Evolutionary conservation across 2,888 invertebrate species (phyloP), one percentile per base, ranked within the genome.

Genomic region (Apodemia duryi): DNA sequence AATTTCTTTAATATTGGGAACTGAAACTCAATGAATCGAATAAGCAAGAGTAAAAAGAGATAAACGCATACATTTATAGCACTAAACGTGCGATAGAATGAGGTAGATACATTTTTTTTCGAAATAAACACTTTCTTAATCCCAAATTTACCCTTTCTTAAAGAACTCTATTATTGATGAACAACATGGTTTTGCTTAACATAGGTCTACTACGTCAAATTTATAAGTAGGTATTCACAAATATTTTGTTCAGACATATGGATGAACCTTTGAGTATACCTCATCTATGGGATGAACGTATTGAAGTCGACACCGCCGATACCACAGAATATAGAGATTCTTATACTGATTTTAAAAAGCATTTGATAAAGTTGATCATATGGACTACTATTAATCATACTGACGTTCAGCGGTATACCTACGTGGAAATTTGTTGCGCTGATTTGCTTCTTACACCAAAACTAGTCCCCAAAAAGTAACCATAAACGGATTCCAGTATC

Each of bases 171-270:
- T 51, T 51, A 49, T 49, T n/a, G 60, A 29, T n/a, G 49, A 60
- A 46, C 60, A 64, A 46, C 46, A 64, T 11, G 46, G 63, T 43
- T 64, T 64, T 41, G 57, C 57, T 1, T 29, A 64, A 13, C 9
- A 29, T 29, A 32, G 21, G 3, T 64, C 64, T 7, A 60, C 49
- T 46, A 43, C 43, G 29, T 51, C 35, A 4, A 61, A 62, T 46
- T 49, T 62, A 10, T 10, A 11, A 13, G 21, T 21, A 21, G 21
- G 10, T 7, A 46, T 46, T 46, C 10, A 46, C 10, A 7, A 10
- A 5, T 43, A 11, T 46, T 46, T 10, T 46, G 7, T 46, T 46
- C 2, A 46, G 3, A 13, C 10, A 46, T 2, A 46, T 46, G 6
- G 46, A 21, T 21, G 21, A 21, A 21, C 21, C 21, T 21, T 21